Conservation (phyloP, 2,113 vertebrate species). For the Campylomormyrus numenius region DNA sequence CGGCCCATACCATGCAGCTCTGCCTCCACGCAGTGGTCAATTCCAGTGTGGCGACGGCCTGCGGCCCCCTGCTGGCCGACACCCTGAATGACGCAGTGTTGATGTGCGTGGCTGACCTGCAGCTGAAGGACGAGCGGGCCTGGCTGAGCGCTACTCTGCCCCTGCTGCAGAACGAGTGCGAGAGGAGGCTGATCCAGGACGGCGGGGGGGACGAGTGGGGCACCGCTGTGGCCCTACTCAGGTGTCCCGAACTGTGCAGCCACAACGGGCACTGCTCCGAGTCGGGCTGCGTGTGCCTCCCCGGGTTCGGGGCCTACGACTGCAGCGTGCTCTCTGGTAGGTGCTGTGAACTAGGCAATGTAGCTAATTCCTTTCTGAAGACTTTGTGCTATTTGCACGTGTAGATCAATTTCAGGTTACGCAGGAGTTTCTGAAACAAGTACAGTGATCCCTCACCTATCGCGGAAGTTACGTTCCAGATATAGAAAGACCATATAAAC, state of each 20-base stretch:
- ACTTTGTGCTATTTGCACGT: too few relatives aligned
- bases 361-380: background rate
- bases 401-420: background rate
- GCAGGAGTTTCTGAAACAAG: background rate
- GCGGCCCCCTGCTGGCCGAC: conserved; percentile 55
- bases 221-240: conserved; percentile 55
- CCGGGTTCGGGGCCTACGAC: conserved; percentile 75
- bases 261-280: conserved; percentile 75
- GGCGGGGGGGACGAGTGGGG: conserved; percentile 40
- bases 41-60: conserved; percentile 66
- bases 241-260: conserved; percentile 72
- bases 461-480: too few relatives aligned
- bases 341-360: conserved; percentile 20
- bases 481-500: too few relatives aligned
- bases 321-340: conserved; percentile 73
- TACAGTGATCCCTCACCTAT: too few relatives aligned
- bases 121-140: conserved; percentile 71
- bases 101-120: conserved; percentile 76
- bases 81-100: conserved; percentile 39
- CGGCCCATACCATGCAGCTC: conserved; percentile 42
- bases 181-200: conserved; percentile 71
- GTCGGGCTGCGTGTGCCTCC: conserved; percentile 75
- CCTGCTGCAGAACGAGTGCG: conserved; percentile 87
- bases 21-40: conserved; percentile 64
- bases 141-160: conserved; percentile 71